Percentiles rank a stretch among this genome's conserved stretches.
These are phyloP conservation scores for Lycocerus yunnanus DNA, from an alignment of 2,888 invertebrate genomes.

Conservation along the genomic window DNA sequence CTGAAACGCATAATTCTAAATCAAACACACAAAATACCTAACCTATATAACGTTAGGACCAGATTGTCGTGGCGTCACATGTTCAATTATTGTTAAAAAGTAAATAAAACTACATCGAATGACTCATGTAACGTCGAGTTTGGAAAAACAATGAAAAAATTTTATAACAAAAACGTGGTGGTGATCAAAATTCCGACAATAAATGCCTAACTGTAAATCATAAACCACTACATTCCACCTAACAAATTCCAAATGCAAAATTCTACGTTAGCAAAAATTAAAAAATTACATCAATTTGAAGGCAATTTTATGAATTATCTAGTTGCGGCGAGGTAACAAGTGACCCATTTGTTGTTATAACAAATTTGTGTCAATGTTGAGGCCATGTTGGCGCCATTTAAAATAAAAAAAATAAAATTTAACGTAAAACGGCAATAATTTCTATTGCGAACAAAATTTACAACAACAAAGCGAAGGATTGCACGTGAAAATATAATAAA, in stretches of 20 bases:
- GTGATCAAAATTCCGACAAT: not conserved
- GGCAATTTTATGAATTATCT: not conserved
- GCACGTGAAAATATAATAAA: not conserved
- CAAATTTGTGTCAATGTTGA: not conserved
- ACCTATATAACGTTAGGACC: not conserved
- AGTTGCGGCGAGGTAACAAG: not conserved
- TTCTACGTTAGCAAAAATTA: not conserved
- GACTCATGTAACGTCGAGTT: not conserved
- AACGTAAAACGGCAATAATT: not conserved
- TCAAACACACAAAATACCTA: not conserved
- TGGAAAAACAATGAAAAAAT: not conserved
- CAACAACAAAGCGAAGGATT: not conserved
- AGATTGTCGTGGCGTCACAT: not conserved
- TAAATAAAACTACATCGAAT: not conserved
- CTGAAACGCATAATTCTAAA: not conserved
- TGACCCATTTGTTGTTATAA: not conserved
- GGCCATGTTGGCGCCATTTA: slow-evolving; percentile 2
- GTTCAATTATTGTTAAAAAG: not conserved
- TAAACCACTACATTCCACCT: not conserved
- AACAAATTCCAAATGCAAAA: not conserved
- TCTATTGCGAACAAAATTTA: not conserved
- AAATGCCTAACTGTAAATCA: not conserved
- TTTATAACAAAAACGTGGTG: slow-evolving; percentile 9
- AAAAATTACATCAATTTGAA: not conserved
- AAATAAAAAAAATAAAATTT: not conserved